Evolutionary conservation across 37 sponge, comb jelly and placozoan genomes (phyloP).

Genomic region (Ephydatia muelleri): DNA sequence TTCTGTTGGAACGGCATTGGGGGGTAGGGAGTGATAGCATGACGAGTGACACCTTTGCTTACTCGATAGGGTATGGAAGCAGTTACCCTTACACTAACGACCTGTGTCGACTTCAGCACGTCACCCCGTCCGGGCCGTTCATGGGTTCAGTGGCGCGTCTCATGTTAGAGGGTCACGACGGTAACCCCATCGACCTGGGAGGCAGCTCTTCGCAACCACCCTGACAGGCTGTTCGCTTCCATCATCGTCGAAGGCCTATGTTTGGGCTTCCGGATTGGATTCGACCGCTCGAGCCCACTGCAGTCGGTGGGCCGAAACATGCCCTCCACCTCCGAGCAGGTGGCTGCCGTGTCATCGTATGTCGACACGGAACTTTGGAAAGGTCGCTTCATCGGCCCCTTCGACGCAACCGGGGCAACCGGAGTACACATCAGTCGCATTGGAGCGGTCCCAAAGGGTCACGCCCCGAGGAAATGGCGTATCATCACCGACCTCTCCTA

Average conservation of each 20-base stretch:
- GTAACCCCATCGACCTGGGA: no score
- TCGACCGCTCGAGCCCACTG: neutral
- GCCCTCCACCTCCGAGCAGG: neutral
- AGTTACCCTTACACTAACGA: no score
- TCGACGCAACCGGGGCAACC: neutral
- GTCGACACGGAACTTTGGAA: neutral
- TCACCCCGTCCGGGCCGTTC: no score
- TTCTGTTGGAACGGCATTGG: no score
- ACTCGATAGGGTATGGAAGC: no score
- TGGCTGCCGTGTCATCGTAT: neutral
- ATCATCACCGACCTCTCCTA: neutral
- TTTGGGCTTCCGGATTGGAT: constrained; percentile 4
- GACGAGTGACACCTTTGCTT: no score
- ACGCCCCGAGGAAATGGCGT: neutral
- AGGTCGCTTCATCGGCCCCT: neutral
- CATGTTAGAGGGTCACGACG: no score
- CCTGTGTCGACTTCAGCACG: no score
- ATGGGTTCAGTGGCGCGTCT: no score
- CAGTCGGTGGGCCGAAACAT: neutral
- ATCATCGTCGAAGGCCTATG: neutral
- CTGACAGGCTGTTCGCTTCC: neutral
- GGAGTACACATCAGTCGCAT: neutral
- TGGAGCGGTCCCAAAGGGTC: neutral
- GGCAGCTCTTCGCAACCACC: neutral
- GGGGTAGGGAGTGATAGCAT: no score